A percentile compares a stretch with the other conserved stretches of the same genome.
Evolutionary conservation across 2,888 invertebrate genomes (phyloP).

Genomic region (Macropis europaea): DNA sequence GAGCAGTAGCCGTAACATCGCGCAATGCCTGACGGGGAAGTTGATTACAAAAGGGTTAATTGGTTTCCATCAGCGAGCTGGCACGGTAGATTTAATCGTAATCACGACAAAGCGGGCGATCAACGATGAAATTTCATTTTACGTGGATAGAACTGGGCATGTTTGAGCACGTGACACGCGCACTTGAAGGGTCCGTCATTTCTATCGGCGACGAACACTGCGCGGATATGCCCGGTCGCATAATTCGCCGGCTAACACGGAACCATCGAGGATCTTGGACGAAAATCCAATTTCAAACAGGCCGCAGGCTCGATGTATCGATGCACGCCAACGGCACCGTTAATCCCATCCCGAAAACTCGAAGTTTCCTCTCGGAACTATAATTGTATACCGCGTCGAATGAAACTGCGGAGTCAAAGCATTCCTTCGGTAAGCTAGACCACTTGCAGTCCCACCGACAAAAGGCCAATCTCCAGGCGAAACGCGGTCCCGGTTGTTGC

Average conservation of each 20-base stretch:
- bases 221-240: too few relatives aligned
- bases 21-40: too few relatives aligned
- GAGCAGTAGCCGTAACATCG: too few relatives aligned
- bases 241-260: neutral
- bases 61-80: too few relatives aligned
- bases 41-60: too few relatives aligned
- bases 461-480: constrained; percentile 48
- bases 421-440: constrained; percentile 54
- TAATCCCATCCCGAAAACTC: constrained; percentile 52
- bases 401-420: constrained; percentile 58
- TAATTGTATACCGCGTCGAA: constrained; percentile 53
- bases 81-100: too few relatives aligned
- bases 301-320: constrained; percentile 20
- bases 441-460: constrained; percentile 53
- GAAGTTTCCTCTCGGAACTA: constrained; percentile 51
- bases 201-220: too few relatives aligned
- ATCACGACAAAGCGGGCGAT: too few relatives aligned
- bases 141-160: too few relatives aligned
- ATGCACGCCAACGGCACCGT: constrained; percentile 30
- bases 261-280: neutral
- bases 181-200: too few relatives aligned
- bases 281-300: constrained; percentile 31
- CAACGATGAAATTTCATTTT: too few relatives aligned
- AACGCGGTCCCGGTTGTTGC: constrained; percentile 22
- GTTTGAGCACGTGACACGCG: too few relatives aligned